Conservation (phyloP, 2,888 invertebrate species). For the Matsumyia berberina region DNA sequence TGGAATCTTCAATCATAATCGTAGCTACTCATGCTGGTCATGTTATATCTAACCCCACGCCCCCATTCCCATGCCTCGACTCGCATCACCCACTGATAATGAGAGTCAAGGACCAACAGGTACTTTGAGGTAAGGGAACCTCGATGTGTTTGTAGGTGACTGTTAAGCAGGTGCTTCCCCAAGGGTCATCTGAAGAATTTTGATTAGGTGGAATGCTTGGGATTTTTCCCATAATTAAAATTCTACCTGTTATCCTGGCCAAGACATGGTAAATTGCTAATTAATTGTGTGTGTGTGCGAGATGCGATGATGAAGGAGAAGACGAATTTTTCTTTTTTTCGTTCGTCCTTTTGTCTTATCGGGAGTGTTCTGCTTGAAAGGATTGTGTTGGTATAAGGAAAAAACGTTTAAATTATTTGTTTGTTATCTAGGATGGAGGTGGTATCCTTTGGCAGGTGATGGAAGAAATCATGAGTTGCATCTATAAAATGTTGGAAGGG, state of each 20-base stretch:
- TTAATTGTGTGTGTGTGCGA: conserved; percentile 68
- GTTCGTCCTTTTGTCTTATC: conserved; percentile 43
- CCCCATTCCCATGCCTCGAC: too few relatives aligned
- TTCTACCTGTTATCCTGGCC: conserved; percentile 60
- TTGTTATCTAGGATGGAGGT: conserved; percentile 11
- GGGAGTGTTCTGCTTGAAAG: conserved; percentile 33
- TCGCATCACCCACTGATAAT: conserved; percentile 40
- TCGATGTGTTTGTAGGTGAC: conserved; percentile 47
- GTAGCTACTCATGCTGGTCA: conserved; percentile 70
- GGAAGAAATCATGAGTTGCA: neutral
- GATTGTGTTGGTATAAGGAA: conserved; percentile 58
- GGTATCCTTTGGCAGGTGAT: conserved; percentile 12
- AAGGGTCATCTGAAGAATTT: conserved; percentile 64
- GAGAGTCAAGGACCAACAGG: conserved; percentile 39
- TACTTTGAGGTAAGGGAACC: conserved; percentile 1
- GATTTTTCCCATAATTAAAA: conserved; percentile 73
- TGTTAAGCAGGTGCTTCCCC: conserved; percentile 64
- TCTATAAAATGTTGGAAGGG: neutral
- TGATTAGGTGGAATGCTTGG: conserved; percentile 60
- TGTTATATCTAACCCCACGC: neutral
- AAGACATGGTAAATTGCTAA: conserved; percentile 73
- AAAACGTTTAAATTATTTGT: conserved; percentile 18
- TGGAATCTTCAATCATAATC: conserved; percentile 75
- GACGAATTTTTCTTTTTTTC: conserved; percentile 5
- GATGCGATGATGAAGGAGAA: conserved; percentile 24